Conservation (phyloP, 2,888 invertebrate species). For the Crepidodera aurea region DNA sequence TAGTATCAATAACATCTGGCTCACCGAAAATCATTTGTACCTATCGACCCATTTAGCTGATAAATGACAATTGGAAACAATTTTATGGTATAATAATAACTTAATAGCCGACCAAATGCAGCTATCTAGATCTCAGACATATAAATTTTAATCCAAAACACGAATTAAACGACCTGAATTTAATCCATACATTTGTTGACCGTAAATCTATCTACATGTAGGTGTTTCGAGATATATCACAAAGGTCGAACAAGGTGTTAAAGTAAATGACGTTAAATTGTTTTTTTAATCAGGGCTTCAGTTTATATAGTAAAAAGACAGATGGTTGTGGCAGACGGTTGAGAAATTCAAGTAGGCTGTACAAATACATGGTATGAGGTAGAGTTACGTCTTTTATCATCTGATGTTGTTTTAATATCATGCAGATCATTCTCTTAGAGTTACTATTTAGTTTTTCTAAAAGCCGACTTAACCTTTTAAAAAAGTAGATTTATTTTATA, state of each 20-base stretch:
- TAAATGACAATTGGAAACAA: conserved; percentile 30
- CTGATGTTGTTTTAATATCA: background rate
- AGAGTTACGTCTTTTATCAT: background rate
- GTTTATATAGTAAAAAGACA: background rate
- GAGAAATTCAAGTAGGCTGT: background rate
- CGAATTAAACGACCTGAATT: conserved; percentile 42
- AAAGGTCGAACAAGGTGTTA: conserved; percentile 26
- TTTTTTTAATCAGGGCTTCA: conserved; percentile 13
- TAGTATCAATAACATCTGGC: background rate
- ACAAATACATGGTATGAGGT: background rate
- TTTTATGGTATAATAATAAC: conserved; percentile 32
- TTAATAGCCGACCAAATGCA: conserved; percentile 32
- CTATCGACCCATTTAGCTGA: conserved; percentile 29
- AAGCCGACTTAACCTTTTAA: background rate
- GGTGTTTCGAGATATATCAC: conserved; percentile 35
- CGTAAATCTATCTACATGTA: conserved; percentile 24
- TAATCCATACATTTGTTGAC: conserved; percentile 35
- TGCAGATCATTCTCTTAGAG: background rate
- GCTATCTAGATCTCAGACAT: conserved; percentile 38
- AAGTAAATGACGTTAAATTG: conserved; percentile 15
- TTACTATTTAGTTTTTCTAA: background rate
- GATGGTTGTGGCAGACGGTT: background rate
- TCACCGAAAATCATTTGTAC: conserved; percentile 20
- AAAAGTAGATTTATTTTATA: no score
- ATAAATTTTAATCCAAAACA: conserved; percentile 40